Evolutionary conservation across 2,113 vertebrate genomes (phyloP), one percentile per base, ranked within the genome.

Genomic region (Lophochroa leadbeateri): DNA sequence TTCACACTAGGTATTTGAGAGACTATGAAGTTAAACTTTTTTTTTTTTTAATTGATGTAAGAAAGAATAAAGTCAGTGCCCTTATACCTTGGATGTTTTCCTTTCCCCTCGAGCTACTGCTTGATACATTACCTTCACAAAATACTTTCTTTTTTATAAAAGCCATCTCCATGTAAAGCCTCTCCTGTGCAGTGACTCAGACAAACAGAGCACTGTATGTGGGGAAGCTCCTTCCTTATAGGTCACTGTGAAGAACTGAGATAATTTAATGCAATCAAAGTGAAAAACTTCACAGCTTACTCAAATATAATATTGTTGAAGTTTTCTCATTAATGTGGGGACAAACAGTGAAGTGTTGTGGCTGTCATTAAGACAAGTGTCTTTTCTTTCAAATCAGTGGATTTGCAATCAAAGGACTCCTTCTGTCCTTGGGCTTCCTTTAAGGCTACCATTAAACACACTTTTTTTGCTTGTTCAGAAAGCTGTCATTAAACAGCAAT

Each of bases 291-390:
- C 31, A 27, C 24, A 41, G 4, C 9, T 65, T 69, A 37, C 16
- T 88, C n/a, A 80, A 31, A 27, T 58, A 17, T 13, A 53, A 27
- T 27, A 33, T 41, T 19, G 29, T 17, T 37, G 33, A 37, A 43
- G 18, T 46, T 86, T 86, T 78, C 24, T 13, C 33, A 11, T 55
- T 76, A 61, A 13, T 17, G 2, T 31, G 35, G 46, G 20, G 58
- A 5, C 52, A 88, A 82, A 16, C 31, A 47, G 1, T 18, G 7
- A 28, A 64, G 18, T 35, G 6, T 52, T 53, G 13, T 37, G 41
- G 21, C 24, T 70, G 13, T 8, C 1, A 4, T 49, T 74, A 80
- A 58, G 0, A 2, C 0, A 1, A n/a, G 15, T 14, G 6, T 64
- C 31, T 91, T 89, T 47, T 53, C 60, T 77, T 77, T 81, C 43